These are phyloP conservation scores for Poicephalus meyeri DNA, from an alignment of 2,113 vertebrate species.

Conservation along the genomic window DNA sequence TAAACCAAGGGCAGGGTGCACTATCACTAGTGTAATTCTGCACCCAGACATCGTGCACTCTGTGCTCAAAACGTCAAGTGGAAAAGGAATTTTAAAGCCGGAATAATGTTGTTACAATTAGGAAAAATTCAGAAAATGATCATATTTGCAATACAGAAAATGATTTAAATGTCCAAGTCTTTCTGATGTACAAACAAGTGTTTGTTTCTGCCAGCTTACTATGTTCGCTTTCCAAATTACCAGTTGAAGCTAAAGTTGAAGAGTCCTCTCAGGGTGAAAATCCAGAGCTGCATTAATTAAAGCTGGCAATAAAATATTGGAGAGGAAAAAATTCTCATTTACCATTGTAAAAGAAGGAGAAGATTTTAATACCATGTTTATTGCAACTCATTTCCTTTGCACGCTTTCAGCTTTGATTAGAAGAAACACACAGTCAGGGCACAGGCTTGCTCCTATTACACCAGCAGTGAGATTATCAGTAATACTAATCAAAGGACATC, in stretches of 20 bases:
- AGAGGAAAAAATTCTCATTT: neutral
- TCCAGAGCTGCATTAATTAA: neutral
- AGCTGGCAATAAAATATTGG: neutral
- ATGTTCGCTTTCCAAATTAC: neutral
- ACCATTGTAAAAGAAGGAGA: neutral
- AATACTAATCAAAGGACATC: neutral
- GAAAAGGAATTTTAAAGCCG: neutral
- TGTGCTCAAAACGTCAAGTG: neutral
- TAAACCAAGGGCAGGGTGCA: neutral
- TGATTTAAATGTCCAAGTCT: neutral
- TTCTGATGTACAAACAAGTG: neutral
- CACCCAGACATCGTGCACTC: no score
- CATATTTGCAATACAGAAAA: neutral
- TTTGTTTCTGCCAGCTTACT: neutral
- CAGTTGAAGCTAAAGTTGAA: neutral
- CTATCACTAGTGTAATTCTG: neutral
- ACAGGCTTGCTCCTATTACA: neutral
- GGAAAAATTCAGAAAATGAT: neutral
- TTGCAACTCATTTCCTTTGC: conserved; percentile 4
- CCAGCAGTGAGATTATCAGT: neutral
- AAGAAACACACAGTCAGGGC: neutral
- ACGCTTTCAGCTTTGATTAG: conserved; percentile 28
- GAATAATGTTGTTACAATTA: neutral
- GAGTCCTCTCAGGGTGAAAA: neutral
- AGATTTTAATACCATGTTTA: neutral